Evolutionary conservation across 1,140 invertebrate genomes (phyloP), one percentile per base, ranked within the genome.

Genomic region (Musca vetustissima): DNA sequence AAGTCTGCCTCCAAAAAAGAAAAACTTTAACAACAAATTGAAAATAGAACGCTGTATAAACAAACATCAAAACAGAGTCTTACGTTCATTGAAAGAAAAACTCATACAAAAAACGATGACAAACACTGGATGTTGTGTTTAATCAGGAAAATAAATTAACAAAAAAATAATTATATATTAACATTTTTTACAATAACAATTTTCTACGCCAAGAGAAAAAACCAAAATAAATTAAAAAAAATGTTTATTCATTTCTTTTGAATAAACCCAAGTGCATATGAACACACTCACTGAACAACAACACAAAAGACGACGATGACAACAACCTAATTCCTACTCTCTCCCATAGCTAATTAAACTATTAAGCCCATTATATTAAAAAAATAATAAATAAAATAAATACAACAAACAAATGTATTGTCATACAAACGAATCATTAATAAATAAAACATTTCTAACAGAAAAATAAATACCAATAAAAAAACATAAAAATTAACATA

Each of bases 271-370:
- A 6, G 22, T 55, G 15, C 19, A 55, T 55, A 55, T 8, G 13
- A 1, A 8, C 22, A 55, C 22, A 61, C 17, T 21, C 9, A 21
- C 49, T 52, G n/a, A 43, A 11, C 13, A 43, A 43, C 6, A 43
- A 9, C 6, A 8, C 13, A 43, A 43, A 43, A 9, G 36, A 43
- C 36, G 36, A 43, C 36, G 36, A 43, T 9, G 36, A 43, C 36
- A 43, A 43, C 36, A 43, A 43, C 36, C 36, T 43, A 43, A 43
- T 43, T 43, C 36, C 36, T 43, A 43, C 17, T 61, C 28, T 61
- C 28, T 61, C 57, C 57, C 57, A 61, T 61, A 61, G 57, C 57
- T 61, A 61, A 61, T 61, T 61, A 61, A 6, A 43, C 36, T 11
- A 61, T 61, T 61, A 61, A 61, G 57, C 36, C 57, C 57, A 59